Base-by-base conservation (phyloP, 2,888 invertebrate genomes). In the Nebria brevicollis region DNA sequence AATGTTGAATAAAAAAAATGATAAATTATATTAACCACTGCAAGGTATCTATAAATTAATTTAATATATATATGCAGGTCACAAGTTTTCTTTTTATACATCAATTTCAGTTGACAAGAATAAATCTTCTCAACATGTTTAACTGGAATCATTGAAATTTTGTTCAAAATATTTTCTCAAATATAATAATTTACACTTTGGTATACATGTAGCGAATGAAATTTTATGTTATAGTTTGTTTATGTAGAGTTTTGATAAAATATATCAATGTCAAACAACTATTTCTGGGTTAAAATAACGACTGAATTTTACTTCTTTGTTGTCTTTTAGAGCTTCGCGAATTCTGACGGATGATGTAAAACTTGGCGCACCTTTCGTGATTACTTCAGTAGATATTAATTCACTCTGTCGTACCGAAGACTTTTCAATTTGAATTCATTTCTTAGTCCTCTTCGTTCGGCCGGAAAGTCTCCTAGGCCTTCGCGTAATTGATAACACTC, bases 401-500 rank as follows among this genome's bases (percentile, higher is more conserved):
- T 70, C 70, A 8, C 70, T 70, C 26, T 34, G 20, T 54, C 70
- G 70, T 70, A 15, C 70, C 25, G 26, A 26, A 3, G 70, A 20
- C 11, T 13, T 70, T 70, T 70, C 34, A 70, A 70, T 70, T 70
- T 70, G 70, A 70, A 70, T 70, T 70, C 70, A 70, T 70, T 54
- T 54, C 54, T 54, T 54, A 54, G 54, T 54, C 54, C 4, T 70
- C 70, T 70, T 70, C 70, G 25, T 13, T 13, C 70, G 25, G 3
- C 11, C 70, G 11, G 54, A 54, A 70, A 70, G 25, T 26, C 70
- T 54, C 54, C 54, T 15, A 25, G 25, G 66, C 66, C 13, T 26
- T 34, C 80, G 64, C 66, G 80, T 80, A 80, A 80, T 80, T 80
- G 80, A 80, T 80, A 80, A 80, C 75, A 80, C 80, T 80, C 80